Evolutionary conservation across 2,888 invertebrate species (phyloP).

Genomic region (Hydroisotoma schaefferi): DNA sequence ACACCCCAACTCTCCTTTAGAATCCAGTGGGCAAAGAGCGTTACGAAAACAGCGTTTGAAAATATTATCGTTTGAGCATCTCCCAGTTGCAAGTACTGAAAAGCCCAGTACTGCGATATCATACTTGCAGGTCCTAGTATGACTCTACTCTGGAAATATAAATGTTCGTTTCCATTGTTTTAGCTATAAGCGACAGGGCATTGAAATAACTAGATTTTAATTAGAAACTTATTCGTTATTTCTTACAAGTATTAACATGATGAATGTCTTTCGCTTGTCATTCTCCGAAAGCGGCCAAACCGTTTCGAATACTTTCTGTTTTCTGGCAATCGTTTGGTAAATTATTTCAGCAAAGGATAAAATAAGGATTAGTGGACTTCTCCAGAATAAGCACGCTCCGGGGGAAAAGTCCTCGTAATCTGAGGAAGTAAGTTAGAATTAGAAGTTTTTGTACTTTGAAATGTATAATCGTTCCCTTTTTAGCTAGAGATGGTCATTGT

Average conservation of each 20-base stretch:
- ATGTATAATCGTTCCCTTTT: neutral
- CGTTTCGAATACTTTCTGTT: conserved; percentile 21
- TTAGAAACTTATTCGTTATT: too few relatives aligned
- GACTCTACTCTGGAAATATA: neutral
- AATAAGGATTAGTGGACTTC: conserved; percentile 17
- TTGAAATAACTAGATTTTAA: neutral
- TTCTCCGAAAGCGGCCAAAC: conserved; percentile 15
- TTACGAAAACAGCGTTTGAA: conserved; percentile 20
- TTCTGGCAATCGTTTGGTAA: conserved; percentile 7
- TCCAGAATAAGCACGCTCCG: conserved; percentile 18
- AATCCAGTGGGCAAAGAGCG: conserved; percentile 35
- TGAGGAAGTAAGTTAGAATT: neutral
- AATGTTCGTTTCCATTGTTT: neutral
- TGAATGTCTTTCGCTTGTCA: conserved; percentile 13
- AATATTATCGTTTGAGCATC: neutral
- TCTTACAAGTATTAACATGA: conserved; percentile 12
- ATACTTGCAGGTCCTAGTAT: neutral
- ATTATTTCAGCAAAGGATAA: conserved; percentile 19
- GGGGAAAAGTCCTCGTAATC: conserved; percentile 1
- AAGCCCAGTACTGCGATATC: neutral
- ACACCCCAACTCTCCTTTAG: conserved; percentile 37
- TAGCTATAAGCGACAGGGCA: neutral
- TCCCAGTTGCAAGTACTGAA: neutral
- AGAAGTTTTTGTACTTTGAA: neutral
- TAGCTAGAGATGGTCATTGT: too few relatives aligned